A percentile compares a stretch with the other conserved stretches of the same genome.
These are phyloP conservation scores for Chlamydotis undulata DNA, from an alignment of 2,113 vertebrate genomes.

Conservation along the genomic window DNA sequence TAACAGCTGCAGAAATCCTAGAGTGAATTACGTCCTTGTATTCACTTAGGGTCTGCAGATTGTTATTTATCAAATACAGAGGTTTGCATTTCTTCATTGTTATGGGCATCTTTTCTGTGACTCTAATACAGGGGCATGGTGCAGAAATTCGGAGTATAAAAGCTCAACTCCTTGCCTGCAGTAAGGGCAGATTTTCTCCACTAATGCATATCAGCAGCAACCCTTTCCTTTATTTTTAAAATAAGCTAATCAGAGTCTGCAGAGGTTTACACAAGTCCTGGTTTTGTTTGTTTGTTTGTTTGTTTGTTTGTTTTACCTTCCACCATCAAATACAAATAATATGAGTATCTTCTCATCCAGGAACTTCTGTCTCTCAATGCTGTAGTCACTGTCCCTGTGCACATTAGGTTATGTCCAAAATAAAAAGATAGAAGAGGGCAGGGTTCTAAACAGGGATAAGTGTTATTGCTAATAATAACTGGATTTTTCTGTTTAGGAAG, in stretches of 20 bases:
- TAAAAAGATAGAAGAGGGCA: not conserved
- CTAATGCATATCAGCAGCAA: not conserved
- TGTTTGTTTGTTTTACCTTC: not conserved
- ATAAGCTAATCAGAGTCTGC: not conserved
- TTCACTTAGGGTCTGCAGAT: not conserved
- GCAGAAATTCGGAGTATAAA: not conserved
- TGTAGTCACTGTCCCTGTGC: not conserved
- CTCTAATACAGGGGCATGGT: not conserved
- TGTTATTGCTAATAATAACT: not conserved
- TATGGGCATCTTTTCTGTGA: not conserved
- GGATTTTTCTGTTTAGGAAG: not conserved
- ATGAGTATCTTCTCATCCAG: not conserved
- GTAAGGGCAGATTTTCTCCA: not conserved
- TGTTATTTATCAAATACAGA: not conserved
- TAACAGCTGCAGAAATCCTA: slow-evolving; percentile 56
- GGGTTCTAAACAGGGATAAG: not conserved
- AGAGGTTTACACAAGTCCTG: not conserved
- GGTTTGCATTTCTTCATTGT: not conserved
- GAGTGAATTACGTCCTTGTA: slow-evolving; percentile 27
- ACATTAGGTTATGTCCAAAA: not conserved
- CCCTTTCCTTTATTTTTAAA: not conserved
- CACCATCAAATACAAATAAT: not conserved
- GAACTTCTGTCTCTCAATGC: not conserved
- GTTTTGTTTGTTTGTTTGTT: not conserved
- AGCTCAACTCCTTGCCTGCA: not conserved